Evolutionary conservation across 2,888 invertebrate genomes (phyloP).

Genomic region (Epinotia bilunana): DNA sequence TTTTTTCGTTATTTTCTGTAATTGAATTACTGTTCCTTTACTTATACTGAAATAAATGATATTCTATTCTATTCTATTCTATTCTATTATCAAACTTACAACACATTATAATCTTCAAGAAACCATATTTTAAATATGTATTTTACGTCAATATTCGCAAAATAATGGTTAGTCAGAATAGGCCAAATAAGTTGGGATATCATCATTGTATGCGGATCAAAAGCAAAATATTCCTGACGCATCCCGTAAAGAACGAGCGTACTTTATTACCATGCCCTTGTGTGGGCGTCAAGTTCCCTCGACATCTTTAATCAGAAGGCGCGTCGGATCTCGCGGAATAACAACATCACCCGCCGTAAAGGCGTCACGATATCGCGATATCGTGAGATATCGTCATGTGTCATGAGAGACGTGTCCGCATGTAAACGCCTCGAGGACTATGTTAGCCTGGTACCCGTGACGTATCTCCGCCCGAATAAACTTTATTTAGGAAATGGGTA

Average conservation of each 20-base stretch:
- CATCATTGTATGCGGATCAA: not conserved
- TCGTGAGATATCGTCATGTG: constrained; percentile 15
- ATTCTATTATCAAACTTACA: too few species aligned
- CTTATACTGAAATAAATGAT: too few species aligned
- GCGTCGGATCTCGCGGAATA: constrained; percentile 1
- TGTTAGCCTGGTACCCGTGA: constrained; percentile 11
- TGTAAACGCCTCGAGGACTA: constrained; percentile 11
- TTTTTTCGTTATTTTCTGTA: too few species aligned
- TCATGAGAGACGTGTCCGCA: constrained; percentile 19
- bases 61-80: too few species aligned
- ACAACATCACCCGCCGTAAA: not conserved
- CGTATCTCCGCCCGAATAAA: constrained; percentile 9
- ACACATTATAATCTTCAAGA: too few species aligned
- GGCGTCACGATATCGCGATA: constrained; percentile 8
- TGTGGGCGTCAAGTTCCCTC: not conserved
- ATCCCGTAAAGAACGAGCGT: not conserved
- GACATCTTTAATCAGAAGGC: constrained; percentile 10
- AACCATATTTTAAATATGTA: too few species aligned
- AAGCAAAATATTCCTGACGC: not conserved
- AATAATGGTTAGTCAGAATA: too few species aligned
- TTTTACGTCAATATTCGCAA: too few species aligned
- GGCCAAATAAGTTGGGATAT: too few species aligned
- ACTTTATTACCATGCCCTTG: constrained; percentile 6
- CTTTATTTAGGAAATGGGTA: constrained; percentile 19
- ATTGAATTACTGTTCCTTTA: too few species aligned